A percentile compares a stretch with the other conserved stretches of the same genome.
phyloP scores from a whole-genome alignment of 2,888 invertebrate species.

The Eretmocerus hayati region DNA sequence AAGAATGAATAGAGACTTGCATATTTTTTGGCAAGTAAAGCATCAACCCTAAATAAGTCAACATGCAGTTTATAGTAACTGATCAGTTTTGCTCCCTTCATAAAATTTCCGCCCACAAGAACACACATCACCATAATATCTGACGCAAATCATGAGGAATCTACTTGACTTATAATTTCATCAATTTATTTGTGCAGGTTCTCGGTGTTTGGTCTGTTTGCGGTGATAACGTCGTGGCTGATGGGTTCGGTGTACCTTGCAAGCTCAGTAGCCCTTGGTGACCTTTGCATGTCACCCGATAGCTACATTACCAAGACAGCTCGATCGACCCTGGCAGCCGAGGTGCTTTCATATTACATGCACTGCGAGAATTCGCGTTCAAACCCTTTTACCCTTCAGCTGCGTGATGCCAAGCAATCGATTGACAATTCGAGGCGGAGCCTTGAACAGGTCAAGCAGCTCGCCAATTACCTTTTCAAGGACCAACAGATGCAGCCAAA shows the following conservation, averaged over 20 bases:
- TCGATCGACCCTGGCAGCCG: constrained; percentile 37
- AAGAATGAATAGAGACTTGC: too few species aligned
- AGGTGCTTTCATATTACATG: constrained; percentile 70
- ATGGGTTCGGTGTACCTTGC: constrained; percentile 82
- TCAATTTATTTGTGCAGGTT: constrained; percentile 54
- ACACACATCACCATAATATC: too few species aligned
- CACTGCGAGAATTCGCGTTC: constrained; percentile 75
- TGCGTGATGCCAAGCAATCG: constrained; percentile 70
- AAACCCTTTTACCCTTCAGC: constrained; percentile 73
- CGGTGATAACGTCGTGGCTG: constrained; percentile 82
- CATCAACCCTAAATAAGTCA: too few species aligned
- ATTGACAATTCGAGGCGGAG: constrained; percentile 52
- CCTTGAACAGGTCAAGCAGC: constrained; percentile 48
- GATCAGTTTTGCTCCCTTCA: too few species aligned
- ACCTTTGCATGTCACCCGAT: constrained; percentile 80
- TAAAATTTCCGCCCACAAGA: too few species aligned
- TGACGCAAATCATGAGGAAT: too few species aligned
- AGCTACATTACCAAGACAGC: constrained; percentile 57
- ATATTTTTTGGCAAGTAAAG: too few species aligned
- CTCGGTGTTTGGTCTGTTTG: constrained; percentile 78
- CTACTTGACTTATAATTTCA: too few species aligned
- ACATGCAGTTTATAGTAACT: too few species aligned
- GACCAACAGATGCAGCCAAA: constrained; percentile 59
- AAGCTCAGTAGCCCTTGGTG: constrained; percentile 76
- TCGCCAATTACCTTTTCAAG: constrained; percentile 52